Conservation (phyloP, 1,140 invertebrate genomes). For the Brevipalpus yothersi region DNA sequence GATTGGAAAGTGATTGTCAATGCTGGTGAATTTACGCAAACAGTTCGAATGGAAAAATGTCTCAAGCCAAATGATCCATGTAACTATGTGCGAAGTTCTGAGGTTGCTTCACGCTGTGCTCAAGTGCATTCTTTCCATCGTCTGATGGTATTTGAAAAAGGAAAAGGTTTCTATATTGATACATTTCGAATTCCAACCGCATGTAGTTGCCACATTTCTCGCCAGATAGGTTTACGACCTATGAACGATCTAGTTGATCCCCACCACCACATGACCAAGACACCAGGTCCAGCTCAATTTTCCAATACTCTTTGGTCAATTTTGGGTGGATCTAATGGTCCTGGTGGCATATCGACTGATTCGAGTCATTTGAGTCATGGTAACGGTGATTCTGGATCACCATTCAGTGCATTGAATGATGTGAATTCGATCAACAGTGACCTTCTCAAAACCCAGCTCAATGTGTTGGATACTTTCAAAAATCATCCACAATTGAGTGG, state of each 20-base stretch:
- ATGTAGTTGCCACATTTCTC: conserved; percentile 39
- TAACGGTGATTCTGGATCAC: neutral
- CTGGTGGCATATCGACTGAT: too few relatives aligned
- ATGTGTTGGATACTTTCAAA: conserved; percentile 8
- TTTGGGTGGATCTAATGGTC: conserved; percentile 3
- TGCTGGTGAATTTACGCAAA: conserved; percentile 53
- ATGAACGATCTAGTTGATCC: neutral
- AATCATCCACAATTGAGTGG: conserved; percentile 10
- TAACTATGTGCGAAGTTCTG: conserved; percentile 5
- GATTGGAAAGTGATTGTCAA: conserved; percentile 70
- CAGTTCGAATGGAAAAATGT: conserved; percentile 54
- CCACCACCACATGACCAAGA: neutral
- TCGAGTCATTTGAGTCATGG: conserved; percentile 1
- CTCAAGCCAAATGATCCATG: conserved; percentile 26
- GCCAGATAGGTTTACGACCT: conserved; percentile 7
- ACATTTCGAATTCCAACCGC: conserved; percentile 56
- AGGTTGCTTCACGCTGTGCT: conserved; percentile 25
- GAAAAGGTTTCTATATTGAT: conserved; percentile 51
- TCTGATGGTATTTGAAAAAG: conserved; percentile 55
- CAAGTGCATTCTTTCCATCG: conserved; percentile 67
- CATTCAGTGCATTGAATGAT: neutral
- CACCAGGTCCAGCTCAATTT: conserved; percentile 10
- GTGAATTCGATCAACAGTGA: conserved; percentile 3
- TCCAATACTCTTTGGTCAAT: conserved; percentile 13
- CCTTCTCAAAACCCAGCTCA: conserved; percentile 6